These are phyloP conservation scores for Diorhabda carinulata DNA, from an alignment of 1,140 invertebrate species.

Conservation along the genomic window DNA sequence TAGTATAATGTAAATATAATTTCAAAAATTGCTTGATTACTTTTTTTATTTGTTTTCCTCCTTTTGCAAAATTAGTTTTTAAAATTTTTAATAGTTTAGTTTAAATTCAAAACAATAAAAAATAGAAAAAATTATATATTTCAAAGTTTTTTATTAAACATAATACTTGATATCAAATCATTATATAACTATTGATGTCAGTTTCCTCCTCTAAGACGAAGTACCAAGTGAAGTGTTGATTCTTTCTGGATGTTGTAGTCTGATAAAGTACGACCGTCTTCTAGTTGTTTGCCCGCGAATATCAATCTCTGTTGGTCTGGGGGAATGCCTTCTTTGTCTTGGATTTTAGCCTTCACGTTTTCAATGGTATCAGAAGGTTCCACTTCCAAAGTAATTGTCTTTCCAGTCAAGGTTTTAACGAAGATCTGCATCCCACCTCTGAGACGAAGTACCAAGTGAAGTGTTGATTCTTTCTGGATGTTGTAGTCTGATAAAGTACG, in stretches of 20 bases:
- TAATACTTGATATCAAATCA: no score
- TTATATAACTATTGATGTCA: neutral
- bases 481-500: slow-evolving; percentile 72
- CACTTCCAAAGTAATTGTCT: slow-evolving; percentile 16
- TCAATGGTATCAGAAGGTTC: slow-evolving; percentile 56
- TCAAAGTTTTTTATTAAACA: no score
- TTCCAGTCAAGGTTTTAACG: slow-evolving; percentile 18
- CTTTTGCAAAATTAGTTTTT: no score
- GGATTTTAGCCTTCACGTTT: slow-evolving; percentile 64
- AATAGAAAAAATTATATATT: no score
- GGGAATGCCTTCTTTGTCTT: slow-evolving; percentile 50
- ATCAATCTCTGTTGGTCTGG: slow-evolving; percentile 20
- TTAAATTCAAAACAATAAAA: no score
- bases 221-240: slow-evolving; percentile 15
- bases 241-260: slow-evolving; percentile 24
- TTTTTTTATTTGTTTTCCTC: no score
- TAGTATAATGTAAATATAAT: no score
- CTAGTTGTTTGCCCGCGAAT: slow-evolving; percentile 21
- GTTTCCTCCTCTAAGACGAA: slow-evolving; percentile 16
- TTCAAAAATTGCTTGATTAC: no score
- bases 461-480: slow-evolving; percentile 68
- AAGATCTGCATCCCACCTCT: slow-evolving; percentile 69
- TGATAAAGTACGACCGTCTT: slow-evolving; percentile 21
- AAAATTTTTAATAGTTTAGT: no score
- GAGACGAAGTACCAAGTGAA: slow-evolving; percentile 67